These are phyloP conservation scores for Scalopus aquaticus DNA, from an alignment of 2,113 vertebrate species.

Conservation along the genomic window DNA sequence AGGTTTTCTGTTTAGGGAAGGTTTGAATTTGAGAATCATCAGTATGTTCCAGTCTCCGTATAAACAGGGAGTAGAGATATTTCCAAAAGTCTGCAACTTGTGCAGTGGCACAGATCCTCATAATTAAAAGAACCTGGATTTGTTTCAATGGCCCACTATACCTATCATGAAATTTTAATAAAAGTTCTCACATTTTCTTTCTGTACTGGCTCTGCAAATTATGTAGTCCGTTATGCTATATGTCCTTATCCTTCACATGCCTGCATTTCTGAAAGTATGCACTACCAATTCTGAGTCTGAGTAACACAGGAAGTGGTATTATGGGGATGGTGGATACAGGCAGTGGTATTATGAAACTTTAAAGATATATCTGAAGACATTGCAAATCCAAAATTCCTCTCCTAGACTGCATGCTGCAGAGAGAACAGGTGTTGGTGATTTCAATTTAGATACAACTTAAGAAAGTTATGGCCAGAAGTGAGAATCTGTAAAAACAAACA, in stretches of 20 bases:
- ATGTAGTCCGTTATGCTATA: not conserved
- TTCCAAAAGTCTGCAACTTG: not conserved
- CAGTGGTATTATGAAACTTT: not conserved
- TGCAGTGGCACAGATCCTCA: not conserved
- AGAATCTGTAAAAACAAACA: constrained; percentile 1
- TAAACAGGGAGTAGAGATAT: not conserved
- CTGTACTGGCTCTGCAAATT: not conserved
- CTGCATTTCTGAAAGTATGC: constrained; percentile 23
- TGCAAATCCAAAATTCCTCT: constrained; percentile 40
- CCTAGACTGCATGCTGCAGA: not conserved
- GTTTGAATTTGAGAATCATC: constrained; percentile 23
- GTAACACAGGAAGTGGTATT: constrained; percentile 1
- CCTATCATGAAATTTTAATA: not conserved
- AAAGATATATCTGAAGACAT: constrained; percentile 33
- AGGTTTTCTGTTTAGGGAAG: not conserved
- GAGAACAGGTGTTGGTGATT: constrained; percentile 28
- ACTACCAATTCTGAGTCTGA: not conserved
- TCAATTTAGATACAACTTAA: constrained; percentile 25
- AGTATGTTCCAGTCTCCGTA: not conserved
- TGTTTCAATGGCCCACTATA: not conserved
- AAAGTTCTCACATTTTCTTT: not conserved
- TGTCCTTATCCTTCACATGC: not conserved
- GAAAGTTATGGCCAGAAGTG: constrained; percentile 22
- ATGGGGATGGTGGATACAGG: not conserved
- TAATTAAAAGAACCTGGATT: not conserved